These are phyloP conservation scores for Euphydryas editha DNA, from an alignment of 2,888 invertebrate species.

Conservation along the genomic window DNA sequence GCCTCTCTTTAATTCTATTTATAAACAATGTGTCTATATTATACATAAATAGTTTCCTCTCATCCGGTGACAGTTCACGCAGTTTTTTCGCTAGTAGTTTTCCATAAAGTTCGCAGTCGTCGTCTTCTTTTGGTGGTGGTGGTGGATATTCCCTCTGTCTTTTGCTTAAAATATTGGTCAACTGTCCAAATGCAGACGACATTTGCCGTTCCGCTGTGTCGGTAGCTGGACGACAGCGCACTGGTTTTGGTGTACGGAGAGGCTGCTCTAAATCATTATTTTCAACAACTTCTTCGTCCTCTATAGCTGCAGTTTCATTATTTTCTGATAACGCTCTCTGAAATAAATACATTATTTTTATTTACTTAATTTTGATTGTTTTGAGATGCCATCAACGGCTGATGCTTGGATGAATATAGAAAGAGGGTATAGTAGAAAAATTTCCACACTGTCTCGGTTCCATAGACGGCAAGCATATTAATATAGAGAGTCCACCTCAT, in stretches of 20 bases:
- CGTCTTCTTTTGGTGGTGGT: neutral
- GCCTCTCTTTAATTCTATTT: neutral
- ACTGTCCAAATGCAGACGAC: neutral
- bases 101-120: slow-evolving; percentile 5
- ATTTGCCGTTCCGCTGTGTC: neutral
- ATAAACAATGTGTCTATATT: neutral
- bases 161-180: neutral
- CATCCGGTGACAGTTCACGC: neutral
- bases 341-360: too few species aligned
- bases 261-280: too few species aligned
- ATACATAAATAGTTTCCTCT: neutral
- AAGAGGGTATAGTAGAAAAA: slow-evolving; percentile 26
- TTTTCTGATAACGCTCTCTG: too few species aligned
- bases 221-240: neutral
- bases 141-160: neutral
- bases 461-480: slow-evolving; percentile 49
- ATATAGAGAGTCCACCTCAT: slow-evolving; percentile 44
- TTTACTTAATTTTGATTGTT: too few species aligned
- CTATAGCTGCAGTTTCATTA: too few species aligned
- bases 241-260: neutral
- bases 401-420: slow-evolving; percentile 11
- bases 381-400: neutral
- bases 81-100: slow-evolving; percentile 1
- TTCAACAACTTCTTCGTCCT: too few species aligned
- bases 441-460: slow-evolving; percentile 43